These are phyloP conservation scores for Ammodytes dubius DNA, from an alignment of 2,113 vertebrate genomes.

Conservation along the genomic window DNA sequence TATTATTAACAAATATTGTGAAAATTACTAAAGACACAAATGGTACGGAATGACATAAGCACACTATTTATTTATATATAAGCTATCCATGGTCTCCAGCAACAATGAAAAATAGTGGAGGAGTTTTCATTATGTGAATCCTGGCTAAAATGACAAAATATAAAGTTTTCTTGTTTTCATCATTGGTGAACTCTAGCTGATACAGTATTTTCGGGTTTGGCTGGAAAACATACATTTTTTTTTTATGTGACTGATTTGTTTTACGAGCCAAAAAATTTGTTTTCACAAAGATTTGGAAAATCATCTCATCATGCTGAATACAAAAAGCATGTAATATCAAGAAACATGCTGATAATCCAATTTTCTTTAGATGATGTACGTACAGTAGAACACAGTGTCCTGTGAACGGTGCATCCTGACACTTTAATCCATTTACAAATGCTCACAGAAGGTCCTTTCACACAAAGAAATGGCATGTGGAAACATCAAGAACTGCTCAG, in stretches of 20 bases:
- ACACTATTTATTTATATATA: no score
- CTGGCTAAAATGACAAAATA: background rate
- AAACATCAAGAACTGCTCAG: constrained; percentile 13
- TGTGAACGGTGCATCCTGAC: background rate
- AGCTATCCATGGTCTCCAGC: background rate
- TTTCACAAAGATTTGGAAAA: no score
- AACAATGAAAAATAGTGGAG: background rate
- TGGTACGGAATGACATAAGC: no score
- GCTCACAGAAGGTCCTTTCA: constrained; percentile 4
- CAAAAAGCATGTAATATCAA: background rate
- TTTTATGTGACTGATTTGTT: background rate
- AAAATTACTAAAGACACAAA: no score
- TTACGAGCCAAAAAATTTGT: background rate
- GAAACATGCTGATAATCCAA: background rate
- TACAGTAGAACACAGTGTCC: background rate
- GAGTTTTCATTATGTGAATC: background rate
- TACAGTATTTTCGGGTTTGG: no score
- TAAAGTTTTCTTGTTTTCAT: background rate
- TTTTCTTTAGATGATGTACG: constrained; percentile 8
- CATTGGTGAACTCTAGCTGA: background rate
- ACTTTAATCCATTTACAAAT: background rate
- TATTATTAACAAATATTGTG: no score
- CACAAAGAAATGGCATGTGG: background rate
- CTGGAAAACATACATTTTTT: background rate
- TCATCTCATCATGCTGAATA: background rate